A percentile compares a stretch with the other conserved stretches of the same genome.
phyloP scores from a whole-genome alignment of 2,888 invertebrate species.

The Anagyrus pseudococci region DNA sequence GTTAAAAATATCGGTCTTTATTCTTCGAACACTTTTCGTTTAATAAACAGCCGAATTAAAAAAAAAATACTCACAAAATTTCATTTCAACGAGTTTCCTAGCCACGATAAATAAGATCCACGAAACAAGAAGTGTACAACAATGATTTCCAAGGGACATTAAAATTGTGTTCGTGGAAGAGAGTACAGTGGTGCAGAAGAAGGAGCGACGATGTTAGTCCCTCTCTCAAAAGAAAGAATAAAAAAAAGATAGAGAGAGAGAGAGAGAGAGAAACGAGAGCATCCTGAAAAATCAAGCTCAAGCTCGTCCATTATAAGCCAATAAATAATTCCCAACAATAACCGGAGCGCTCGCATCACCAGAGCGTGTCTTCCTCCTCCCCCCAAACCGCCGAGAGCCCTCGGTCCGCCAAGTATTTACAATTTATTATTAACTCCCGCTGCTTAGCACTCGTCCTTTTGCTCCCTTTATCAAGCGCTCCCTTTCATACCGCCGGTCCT shows the following conservation, averaged over 20 bases:
- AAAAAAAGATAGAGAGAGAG: too few species aligned
- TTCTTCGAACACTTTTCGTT: too few species aligned
- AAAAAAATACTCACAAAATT: too few species aligned
- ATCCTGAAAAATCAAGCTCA: not conserved
- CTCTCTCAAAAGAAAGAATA: not conserved
- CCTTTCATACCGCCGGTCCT: conserved; percentile 28
- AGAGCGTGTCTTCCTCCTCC: not conserved
- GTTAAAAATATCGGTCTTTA: too few species aligned
- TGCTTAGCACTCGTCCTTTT: conserved; percentile 34
- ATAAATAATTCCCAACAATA: conserved; percentile 32
- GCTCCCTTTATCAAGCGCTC: conserved; percentile 17
- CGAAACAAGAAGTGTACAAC: too few species aligned
- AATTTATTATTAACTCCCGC: conserved; percentile 36
- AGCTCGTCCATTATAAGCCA: conserved; percentile 14
- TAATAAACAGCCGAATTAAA: too few species aligned
- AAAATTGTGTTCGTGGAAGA: too few species aligned
- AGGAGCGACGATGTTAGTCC: not conserved
- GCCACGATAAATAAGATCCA: too few species aligned
- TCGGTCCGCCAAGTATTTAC: conserved; percentile 14
- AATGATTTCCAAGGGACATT: too few species aligned
- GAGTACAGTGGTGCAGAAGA: too few species aligned
- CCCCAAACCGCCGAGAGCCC: not conserved
- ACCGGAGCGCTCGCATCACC: not conserved
- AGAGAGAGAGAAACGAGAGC: not conserved
- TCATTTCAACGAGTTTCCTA: not conserved